A percentile compares a stretch with the other conserved stretches of the same genome.
Conservation (phyloP, 92 coral and sea anemone species). For the Nematostella vectensis region DNA sequence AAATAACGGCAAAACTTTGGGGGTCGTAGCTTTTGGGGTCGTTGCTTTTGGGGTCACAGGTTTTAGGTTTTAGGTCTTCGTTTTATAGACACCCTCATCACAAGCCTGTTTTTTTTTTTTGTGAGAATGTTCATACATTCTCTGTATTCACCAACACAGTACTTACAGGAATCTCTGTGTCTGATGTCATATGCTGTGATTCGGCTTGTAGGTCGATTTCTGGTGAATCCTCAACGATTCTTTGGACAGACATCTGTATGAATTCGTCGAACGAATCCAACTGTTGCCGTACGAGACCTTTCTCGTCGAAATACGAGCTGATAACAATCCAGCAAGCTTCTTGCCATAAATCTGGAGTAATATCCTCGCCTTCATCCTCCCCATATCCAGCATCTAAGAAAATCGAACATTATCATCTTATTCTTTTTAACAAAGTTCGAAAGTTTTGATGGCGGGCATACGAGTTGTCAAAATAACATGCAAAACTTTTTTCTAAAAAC, state of each 20-base stretch:
- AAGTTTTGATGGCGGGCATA: no score
- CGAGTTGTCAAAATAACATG: no score
- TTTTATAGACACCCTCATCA: no score
- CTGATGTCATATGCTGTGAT: constrained; percentile 98
- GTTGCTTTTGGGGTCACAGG: no score
- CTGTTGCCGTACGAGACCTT: constrained; percentile 97
- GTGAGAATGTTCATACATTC: no score
- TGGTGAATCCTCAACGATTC: constrained; percentile 97
- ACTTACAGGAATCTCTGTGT: constrained; percentile 86
- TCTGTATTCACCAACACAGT: no score
- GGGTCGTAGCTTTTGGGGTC: no score
- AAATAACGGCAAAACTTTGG: no score
- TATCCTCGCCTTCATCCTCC: constrained; percentile 96
- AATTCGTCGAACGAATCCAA: constrained; percentile 97
- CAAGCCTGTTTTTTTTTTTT: no score
- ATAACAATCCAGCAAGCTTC: constrained; percentile 99
- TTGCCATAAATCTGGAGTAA: constrained; percentile 96
- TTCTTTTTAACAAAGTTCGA: no score
- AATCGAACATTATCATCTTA: no score
- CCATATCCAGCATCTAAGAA: constrained; percentile 66
- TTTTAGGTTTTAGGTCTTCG: no score
- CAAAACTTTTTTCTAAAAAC: constrained; percentile 13
- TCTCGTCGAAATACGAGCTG: constrained; percentile 98
- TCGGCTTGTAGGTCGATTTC: constrained; percentile 98
- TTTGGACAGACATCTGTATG: constrained; percentile 97